A percentile compares a stretch with the other conserved stretches of the same genome.
Conservation (phyloP, 2,797 vertebrate species). For the Acanthurus lineatus region DNA sequence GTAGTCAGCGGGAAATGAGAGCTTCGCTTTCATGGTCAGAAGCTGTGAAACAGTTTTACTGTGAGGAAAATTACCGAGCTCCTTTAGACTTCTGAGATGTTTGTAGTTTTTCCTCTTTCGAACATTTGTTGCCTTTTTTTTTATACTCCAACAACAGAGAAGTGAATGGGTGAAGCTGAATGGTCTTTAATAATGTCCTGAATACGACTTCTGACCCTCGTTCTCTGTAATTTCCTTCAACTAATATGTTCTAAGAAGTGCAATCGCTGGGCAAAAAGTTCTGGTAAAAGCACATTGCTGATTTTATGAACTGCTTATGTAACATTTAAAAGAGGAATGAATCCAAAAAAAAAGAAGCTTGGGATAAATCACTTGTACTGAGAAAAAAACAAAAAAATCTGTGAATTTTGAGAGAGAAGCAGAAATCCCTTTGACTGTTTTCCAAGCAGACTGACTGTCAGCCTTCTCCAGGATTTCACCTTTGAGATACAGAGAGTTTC, state of each 20-base stretch:
- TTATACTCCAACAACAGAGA: constrained; percentile 39
- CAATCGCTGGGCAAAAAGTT: not conserved
- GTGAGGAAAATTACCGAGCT: constrained; percentile 65
- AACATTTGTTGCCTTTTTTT: constrained; percentile 62
- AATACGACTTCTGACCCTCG: not conserved
- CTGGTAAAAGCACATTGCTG: constrained; percentile 3
- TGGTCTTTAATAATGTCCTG: constrained; percentile 15
- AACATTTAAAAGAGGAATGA: not conserved
- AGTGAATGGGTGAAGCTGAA: constrained; percentile 20
- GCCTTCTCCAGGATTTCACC: constrained; percentile 74
- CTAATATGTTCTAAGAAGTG: constrained; percentile 13
- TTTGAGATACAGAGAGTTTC: constrained; percentile 52
- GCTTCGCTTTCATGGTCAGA: constrained; percentile 75
- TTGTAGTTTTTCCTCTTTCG: constrained; percentile 42
- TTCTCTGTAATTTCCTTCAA: constrained; percentile 21
- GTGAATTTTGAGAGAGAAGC: constrained; percentile 23
- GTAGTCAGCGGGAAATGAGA: constrained; percentile 82
- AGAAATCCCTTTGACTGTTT: constrained; percentile 51
- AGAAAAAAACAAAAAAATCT: not conserved
- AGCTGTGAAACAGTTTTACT: constrained; percentile 71
- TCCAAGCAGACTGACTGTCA: constrained; percentile 60
- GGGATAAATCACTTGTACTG: constrained; percentile 10
- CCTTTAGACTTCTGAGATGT: constrained; percentile 41
- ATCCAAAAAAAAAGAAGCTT: constrained; percentile 10
- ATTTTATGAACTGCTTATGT: constrained; percentile 21